These are phyloP conservation scores for Sebastes minor DNA, from an alignment of 2,797 vertebrate genomes.

Conservation along the genomic window DNA sequence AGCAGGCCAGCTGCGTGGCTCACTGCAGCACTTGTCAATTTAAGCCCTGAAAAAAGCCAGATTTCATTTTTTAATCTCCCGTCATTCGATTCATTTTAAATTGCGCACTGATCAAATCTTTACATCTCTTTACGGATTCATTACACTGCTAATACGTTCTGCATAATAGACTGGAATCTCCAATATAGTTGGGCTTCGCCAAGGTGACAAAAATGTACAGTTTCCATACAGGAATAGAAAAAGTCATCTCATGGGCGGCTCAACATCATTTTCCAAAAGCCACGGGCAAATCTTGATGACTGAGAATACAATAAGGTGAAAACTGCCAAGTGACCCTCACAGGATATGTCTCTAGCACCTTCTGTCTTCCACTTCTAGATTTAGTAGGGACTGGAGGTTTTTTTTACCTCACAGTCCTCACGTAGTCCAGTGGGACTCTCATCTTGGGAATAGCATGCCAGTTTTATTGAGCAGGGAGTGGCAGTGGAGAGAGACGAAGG, in stretches of 20 bases:
- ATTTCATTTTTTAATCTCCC: constrained; percentile 32
- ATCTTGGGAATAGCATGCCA: constrained; percentile 72
- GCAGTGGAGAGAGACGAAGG: constrained; percentile 64
- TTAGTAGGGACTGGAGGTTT: constrained; percentile 71
- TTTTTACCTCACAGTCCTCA: constrained; percentile 72
- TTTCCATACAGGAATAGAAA: constrained; percentile 51
- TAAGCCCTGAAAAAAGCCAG: constrained; percentile 19
- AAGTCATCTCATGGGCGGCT: constrained; percentile 47
- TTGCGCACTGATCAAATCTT: constrained; percentile 38
- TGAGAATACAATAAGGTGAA: constrained; percentile 73
- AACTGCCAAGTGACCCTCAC: constrained; percentile 77
- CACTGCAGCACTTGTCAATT: constrained; percentile 39
- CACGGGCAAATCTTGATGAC: constrained; percentile 75
- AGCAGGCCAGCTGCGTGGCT: constrained; percentile 38
- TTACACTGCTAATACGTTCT: constrained; percentile 28
- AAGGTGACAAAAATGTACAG: constrained; percentile 39
- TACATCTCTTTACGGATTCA: constrained; percentile 20
- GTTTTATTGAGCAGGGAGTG: constrained; percentile 78
- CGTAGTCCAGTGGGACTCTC: constrained; percentile 71
- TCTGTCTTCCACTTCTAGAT: constrained; percentile 74
- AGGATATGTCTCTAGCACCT: constrained; percentile 66
- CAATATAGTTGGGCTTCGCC: background rate
- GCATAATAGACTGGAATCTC: constrained; percentile 11
- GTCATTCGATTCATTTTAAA: constrained; percentile 28
- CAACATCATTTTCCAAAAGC: constrained; percentile 69